Conservation (phyloP, 2,797 vertebrate genomes). For the Galago senegalensis region DNA sequence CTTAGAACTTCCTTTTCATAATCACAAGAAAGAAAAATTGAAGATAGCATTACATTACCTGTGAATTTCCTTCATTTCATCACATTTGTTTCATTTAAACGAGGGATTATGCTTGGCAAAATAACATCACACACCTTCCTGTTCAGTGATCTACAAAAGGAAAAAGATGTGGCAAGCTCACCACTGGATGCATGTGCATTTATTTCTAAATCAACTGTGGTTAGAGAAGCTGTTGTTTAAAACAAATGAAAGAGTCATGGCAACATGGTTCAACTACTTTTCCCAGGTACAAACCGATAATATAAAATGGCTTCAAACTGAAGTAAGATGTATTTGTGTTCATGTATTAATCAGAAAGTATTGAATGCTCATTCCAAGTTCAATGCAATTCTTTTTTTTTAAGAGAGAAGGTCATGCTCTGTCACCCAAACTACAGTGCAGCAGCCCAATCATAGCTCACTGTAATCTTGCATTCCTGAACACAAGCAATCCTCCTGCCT, state of each 20-base stretch:
- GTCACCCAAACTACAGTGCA: background rate
- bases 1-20: background rate
- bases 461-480: background rate
- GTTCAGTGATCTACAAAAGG: background rate
- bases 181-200: fast-evolving
- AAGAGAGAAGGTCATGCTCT: background rate
- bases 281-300: background rate
- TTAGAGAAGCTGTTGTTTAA: background rate
- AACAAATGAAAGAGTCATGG: background rate
- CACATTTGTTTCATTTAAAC: background rate
- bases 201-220: background rate
- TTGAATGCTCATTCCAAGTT: background rate
- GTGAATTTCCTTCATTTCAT: background rate
- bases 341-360: background rate
- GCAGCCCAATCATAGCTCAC: background rate
- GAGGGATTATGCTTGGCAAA: background rate
- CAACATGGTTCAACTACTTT: background rate
- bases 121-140: background rate
- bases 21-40: conserved; percentile 4
- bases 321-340: background rate
- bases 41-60: background rate
- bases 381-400: background rate
- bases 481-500: background rate
- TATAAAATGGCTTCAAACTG: background rate
- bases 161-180: background rate